Evolutionary conservation across 2,797 vertebrate species (phyloP), one percentile per base, ranked within the genome.

Genomic region (Gadopsis marmoratus): DNA sequence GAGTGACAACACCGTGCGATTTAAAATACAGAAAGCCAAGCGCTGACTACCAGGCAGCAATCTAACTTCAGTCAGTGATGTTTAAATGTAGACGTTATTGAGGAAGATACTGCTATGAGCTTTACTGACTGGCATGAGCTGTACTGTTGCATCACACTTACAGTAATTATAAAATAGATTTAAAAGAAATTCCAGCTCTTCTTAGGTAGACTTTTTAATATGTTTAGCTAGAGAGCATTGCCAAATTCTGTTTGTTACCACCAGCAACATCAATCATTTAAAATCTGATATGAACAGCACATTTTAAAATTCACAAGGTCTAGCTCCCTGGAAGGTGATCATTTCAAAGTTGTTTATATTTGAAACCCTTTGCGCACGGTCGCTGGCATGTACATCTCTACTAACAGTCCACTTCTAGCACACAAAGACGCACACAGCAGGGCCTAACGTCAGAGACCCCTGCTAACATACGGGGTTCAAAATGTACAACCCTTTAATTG

Each of bases 1-100:
- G 80, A 88, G 72, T 84, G 88, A 92, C 90, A 94, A 91, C 82
- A 91, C 72, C 84, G 83, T 91, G 71, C 61, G 78, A 61, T 74
- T 78, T 71, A 85, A 92, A 91, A 89, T 76, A 86, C 73, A 58
- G 76, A 84, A 89, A 82, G 79, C 84, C 73, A 75, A 51, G 61
- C 59, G 78, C 45, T 73, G 72, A 72, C 58, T 66, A 84, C 53
- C 74, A 83, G 84, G 88, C 86, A 80, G 79, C 45, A 60, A 73
- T 84, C 56, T 84, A 66, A 78, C 68, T 60, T 35, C 37, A 11
- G 54, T 81, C 71, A 84, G 33, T 63, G 76, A 76, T 76, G 71
- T 75, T 74, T 81, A 69, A 87, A 84, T 71, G 79, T 53, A 79
- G 79, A 84, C 54, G 23, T 79, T 83, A 71, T 43, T 37, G 55